Evolutionary conservation across 2,888 invertebrate genomes (phyloP), one percentile per base, ranked within the genome.

Genomic region (Sceliomorpha sp.): DNA sequence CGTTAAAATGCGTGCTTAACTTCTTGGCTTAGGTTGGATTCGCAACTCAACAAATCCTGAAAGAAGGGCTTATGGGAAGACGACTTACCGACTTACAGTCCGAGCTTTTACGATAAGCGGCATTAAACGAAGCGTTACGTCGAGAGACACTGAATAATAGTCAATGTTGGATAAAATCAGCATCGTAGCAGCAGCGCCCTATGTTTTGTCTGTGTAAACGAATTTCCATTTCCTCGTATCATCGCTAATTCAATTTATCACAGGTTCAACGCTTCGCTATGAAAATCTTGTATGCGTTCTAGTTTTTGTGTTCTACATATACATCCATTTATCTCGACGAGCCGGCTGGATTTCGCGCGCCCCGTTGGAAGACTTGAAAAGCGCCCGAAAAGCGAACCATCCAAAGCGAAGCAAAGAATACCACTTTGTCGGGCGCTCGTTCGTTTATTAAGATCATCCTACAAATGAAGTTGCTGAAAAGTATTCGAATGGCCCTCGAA

Each of bases 71-170:
- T 67, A 67, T 53, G 48, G 51, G 37, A 64, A 58, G 64, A 55
- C 56, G 64, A 56, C 53, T 66, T 66, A 58, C 45, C 66, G 51
- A 66, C 66, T 66, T 66, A 58, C 13, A 58, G 48, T 67, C 59
- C 59, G 51, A 53, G 66, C 59, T 67, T 48, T 59, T 42, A 53
- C 66, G 66, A 58, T 67, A 67, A 67, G 66, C 60, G 44, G 60
- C 55, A 60, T 60, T 67, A 60, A 55, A 67, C 66, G 66, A 59
- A 67, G 55, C 55, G 60, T 60, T 60, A 55, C 45, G 55, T 27
- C 37, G 34, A 55, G 44, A 68, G 56, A 67, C 60, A 60, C 44
- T 60, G 60, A 60, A 68, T 68, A 68, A 68, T 68, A 44, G 60
- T 60, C 45, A 39, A 45, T 55, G 60, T 24, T 29, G 53, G 58